Conservation (phyloP, 2,888 invertebrate species). For the Branchellion lobata region DNA sequence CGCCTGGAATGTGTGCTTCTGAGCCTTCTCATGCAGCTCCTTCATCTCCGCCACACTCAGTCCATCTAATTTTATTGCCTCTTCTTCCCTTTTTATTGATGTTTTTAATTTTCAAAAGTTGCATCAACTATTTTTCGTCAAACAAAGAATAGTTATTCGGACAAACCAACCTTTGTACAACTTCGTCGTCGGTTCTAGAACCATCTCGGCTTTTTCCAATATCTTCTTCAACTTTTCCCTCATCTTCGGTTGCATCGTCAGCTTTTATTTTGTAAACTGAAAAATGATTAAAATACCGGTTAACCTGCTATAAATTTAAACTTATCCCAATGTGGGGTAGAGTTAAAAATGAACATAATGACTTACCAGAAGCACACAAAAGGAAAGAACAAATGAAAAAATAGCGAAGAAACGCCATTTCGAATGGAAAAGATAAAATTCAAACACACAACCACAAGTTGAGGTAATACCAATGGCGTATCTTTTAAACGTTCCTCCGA, state of each 20-base stretch:
- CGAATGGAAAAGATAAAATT: background rate
- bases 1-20: slow-evolving; percentile 78
- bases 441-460: background rate
- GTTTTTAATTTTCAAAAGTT: background rate
- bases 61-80: slow-evolving; percentile 91
- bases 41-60: slow-evolving; percentile 89
- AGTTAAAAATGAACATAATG: too few species aligned
- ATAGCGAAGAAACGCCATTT: slow-evolving; percentile 6
- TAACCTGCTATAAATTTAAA: background rate
- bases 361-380: background rate
- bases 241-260: slow-evolving; percentile 50
- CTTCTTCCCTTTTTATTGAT: slow-evolving; percentile 73
- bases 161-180: slow-evolving; percentile 67
- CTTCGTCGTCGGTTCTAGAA: slow-evolving; percentile 91
- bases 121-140: background rate
- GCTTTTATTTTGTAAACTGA: background rate
- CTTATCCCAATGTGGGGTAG: too few species aligned
- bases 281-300: background rate
- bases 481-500: background rate
- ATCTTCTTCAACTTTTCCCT: slow-evolving; percentile 70
- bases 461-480: background rate
- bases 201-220: slow-evolving; percentile 82
- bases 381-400: slow-evolving; percentile 7
- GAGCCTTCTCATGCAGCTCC: slow-evolving; percentile 81
- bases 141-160: background rate